Base-by-base conservation (phyloP, 2,113 vertebrate genomes). In the Xyliphius kryptos region DNA sequence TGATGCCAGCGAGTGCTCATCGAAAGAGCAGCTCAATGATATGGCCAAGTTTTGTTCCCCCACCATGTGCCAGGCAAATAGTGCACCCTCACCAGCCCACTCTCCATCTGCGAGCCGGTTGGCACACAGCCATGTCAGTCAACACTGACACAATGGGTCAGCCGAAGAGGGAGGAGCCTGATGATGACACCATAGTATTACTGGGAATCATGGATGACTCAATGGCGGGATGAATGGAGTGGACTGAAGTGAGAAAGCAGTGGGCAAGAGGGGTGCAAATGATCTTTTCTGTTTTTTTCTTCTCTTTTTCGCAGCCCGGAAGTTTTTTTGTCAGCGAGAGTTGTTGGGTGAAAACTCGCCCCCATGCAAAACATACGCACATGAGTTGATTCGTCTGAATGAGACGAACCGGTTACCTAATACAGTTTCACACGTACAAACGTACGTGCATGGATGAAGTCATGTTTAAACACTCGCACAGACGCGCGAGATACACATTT, bases 61-160 rank as follows among this genome's bases (percentile, higher is more conserved):
- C 56, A 55, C 55, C 50, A 64, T 67, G 65, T 51, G 61, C 70
- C 50, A 61, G 63, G 49, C 65, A 71, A 65, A 71, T 54, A 53
- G 65, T 56, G 70, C 40, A 52, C 62, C 50, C 55, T 68, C 68
- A 71, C 54, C 56, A 65, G 49, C 64, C 68, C 56, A 71, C 68
- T 69, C 65, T 61, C 65, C 69, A 74, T 68, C 69, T 68, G 69
- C 58, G 21, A 40, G 41, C 56, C 15, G 54, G 65, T 56, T 74
- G 69, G 69, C 72, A 51, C 43, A 53, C 13, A 15, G 52, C 73
- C 53, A 68, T 7, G 57, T 61, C 58, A 50, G 38, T 71, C 51
- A 68, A 64, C 22, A 65, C 52, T 65, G 53, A 72, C 61, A 66
- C 56, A 69, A 61, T n/a, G n/a, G n/a, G n/a, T n/a, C n/a, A n/a